Conservation (phyloP, 2,113 vertebrate genomes). For the Fulmarus glacialis region DNA sequence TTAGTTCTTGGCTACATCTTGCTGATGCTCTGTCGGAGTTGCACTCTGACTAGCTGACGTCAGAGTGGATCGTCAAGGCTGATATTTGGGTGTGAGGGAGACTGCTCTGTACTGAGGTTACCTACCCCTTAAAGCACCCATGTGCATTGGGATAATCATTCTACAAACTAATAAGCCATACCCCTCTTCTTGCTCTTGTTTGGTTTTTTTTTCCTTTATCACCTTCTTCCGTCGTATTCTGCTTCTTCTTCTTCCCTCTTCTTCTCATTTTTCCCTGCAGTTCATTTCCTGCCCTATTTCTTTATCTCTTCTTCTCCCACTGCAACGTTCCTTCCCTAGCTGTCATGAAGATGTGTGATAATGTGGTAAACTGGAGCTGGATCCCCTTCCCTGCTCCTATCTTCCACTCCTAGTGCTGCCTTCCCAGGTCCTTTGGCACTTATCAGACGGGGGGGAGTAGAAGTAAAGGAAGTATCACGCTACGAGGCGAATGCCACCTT, state of each 20-base stretch:
- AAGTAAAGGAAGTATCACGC: background rate
- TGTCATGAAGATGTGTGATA: slow-evolving; percentile 26
- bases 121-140: background rate
- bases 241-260: slow-evolving; percentile 49
- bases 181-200: slow-evolving; percentile 57
- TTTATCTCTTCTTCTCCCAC: slow-evolving; percentile 64
- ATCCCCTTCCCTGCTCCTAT: slow-evolving; percentile 25
- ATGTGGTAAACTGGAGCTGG: slow-evolving; percentile 22
- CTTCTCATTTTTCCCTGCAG: slow-evolving; percentile 63
- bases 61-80: background rate
- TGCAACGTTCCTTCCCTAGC: slow-evolving; percentile 25
- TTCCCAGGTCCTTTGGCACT: slow-evolving; percentile 26
- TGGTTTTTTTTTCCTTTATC: slow-evolving; percentile 22
- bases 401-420: slow-evolving; percentile 37
- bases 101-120: background rate
- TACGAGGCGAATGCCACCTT: background rate
- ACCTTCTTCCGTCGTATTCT: slow-evolving; percentile 61
- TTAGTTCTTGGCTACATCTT: slow-evolving; percentile 30
- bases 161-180: slow-evolving; percentile 38
- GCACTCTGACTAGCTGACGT: background rate
- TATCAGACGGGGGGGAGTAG: background rate
- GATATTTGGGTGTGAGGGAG: background rate
- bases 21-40: slow-evolving; percentile 11
- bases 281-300: slow-evolving; percentile 66
- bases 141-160: slow-evolving; percentile 15